A percentile compares a stretch with the other conserved stretches of the same genome.
phyloP scores from a whole-genome alignment of 2,888 invertebrate genomes.

The Clunio marinus region DNA sequence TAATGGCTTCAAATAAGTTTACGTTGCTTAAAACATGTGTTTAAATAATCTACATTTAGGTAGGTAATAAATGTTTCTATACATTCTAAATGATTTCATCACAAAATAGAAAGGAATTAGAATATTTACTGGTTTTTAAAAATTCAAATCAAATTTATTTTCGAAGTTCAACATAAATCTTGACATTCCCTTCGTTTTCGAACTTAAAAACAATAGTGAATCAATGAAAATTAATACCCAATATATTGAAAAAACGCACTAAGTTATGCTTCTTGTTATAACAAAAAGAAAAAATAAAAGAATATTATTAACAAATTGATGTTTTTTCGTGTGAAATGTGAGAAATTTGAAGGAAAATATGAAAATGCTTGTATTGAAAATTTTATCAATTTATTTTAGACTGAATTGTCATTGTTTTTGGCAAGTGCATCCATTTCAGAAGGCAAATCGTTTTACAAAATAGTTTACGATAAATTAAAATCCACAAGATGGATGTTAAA shows the following conservation, averaged over 20 bases:
- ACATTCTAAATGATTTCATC: no score
- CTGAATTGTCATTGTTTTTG: neutral
- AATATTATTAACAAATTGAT: neutral
- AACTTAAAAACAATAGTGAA: no score
- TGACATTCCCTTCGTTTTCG: no score
- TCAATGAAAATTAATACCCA: no score
- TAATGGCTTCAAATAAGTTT: no score
- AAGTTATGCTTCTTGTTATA: neutral
- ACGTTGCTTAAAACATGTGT: no score
- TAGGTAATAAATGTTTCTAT: no score
- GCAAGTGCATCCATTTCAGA: constrained; percentile 7
- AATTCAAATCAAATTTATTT: no score
- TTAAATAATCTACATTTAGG: no score
- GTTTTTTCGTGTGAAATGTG: neutral
- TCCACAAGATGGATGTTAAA: constrained; percentile 10
- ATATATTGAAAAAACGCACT: neutral
- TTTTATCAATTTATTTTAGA: neutral
- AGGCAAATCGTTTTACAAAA: neutral
- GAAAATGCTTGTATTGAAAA: constrained; percentile 3
- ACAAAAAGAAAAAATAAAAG: neutral
- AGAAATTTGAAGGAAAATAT: constrained; percentile 4
- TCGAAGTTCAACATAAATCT: no score
- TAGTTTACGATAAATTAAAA: neutral
- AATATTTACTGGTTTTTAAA: no score
- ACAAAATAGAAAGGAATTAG: no score